A percentile compares a stretch with the other conserved stretches of the same genome.
Evolutionary conservation across 2,888 invertebrate genomes (phyloP).

Genomic region (Drosophila testacea): DNA sequence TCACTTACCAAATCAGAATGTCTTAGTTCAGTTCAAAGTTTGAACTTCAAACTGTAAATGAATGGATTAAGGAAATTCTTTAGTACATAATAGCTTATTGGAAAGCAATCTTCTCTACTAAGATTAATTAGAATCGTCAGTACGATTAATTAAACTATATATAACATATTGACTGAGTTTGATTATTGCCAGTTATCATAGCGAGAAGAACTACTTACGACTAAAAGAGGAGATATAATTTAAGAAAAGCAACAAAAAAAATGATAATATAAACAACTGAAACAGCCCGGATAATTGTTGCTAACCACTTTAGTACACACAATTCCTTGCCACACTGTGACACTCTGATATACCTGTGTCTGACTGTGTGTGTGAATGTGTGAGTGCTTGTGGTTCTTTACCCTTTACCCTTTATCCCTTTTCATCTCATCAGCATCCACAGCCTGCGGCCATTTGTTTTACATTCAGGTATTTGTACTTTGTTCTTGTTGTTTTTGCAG

Average conservation of each 20-base stretch:
- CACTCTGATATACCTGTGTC: conserved; percentile 1
- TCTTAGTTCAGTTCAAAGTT: too few relatives aligned
- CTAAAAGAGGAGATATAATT: neutral
- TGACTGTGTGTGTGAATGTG: neutral
- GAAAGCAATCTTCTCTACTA: too few relatives aligned
- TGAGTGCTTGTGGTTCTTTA: conserved; percentile 20
- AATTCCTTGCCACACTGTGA: conserved; percentile 10
- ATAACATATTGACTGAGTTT: conserved; percentile 6
- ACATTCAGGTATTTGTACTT: conserved; percentile 27
- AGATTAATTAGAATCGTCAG: neutral
- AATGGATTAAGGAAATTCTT: too few relatives aligned
- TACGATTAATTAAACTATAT: conserved; percentile 3
- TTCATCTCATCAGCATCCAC: conserved; percentile 33
- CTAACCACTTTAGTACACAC: conserved; percentile 2
- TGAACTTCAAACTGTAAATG: too few relatives aligned
- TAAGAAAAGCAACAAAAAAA: too few relatives aligned
- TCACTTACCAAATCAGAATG: too few relatives aligned
- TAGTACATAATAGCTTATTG: too few relatives aligned
- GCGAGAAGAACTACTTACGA: neutral
- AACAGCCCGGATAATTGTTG: conserved; percentile 6
- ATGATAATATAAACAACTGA: conserved; percentile 1
- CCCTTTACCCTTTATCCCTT: neutral
- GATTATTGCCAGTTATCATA: neutral
- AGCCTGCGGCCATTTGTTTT: conserved; percentile 42
- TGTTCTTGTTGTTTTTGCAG: conserved; percentile 19